Conservation (phyloP, 2,113 vertebrate genomes). For the Hemichromis elongatus region DNA sequence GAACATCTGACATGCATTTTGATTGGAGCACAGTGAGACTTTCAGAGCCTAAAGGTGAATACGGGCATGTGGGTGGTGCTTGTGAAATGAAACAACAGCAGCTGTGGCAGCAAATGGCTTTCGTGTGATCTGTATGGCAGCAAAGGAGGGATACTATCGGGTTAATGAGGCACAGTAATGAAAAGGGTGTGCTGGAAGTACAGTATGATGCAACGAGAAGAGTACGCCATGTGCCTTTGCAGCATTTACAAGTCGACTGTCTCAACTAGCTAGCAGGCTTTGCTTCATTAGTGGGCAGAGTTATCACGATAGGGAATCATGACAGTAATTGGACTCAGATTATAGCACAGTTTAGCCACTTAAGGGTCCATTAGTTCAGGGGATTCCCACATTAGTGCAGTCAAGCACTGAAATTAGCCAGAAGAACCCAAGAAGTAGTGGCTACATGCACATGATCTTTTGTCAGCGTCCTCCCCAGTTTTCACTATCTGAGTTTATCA, state of each 20-base stretch:
- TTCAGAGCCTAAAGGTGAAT: not conserved
- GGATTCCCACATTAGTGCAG: not conserved
- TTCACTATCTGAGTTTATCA: conserved; percentile 30
- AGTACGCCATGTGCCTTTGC: not conserved
- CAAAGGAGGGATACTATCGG: not conserved
- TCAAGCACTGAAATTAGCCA: not conserved
- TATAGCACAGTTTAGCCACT: not conserved
- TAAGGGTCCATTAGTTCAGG: not conserved
- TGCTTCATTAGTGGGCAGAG: not conserved
- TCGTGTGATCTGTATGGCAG: not conserved
- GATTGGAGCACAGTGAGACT: not conserved
- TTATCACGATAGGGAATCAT: not conserved
- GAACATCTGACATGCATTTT: not conserved
- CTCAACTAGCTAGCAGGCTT: not conserved
- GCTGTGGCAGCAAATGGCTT: not conserved
- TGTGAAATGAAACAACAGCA: not conserved
- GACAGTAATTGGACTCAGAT: conserved; percentile 2
- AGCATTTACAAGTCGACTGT: not conserved
- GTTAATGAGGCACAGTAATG: not conserved
- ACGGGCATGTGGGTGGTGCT: not conserved
- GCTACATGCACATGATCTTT: not conserved
- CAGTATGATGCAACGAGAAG: not conserved
- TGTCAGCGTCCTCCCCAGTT: not conserved
- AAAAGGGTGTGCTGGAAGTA: not conserved
- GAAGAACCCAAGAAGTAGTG: not conserved